Percentiles rank a stretch among this genome's conserved stretches.
Conservation (phyloP, 2,797 vertebrate species). For the Podarcis lilfordi region DNA sequence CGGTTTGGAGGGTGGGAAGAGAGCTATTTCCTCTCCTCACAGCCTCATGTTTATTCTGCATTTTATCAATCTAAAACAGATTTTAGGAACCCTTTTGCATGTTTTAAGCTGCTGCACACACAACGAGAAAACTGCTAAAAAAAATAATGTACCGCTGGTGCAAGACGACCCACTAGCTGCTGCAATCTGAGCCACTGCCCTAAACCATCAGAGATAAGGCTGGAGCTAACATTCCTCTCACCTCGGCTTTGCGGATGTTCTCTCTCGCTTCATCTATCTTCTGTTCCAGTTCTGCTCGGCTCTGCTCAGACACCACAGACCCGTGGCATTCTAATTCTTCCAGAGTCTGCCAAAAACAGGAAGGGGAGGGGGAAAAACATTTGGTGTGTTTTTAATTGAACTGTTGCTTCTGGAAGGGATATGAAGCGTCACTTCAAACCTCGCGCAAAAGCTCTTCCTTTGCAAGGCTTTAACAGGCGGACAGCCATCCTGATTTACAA, state of each 20-base stretch:
- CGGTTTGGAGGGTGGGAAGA: not conserved
- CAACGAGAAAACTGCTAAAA: not conserved
- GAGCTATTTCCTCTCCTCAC: not conserved
- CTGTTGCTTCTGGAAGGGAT: not conserved
- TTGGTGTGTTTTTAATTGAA: not conserved
- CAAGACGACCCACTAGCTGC: not conserved
- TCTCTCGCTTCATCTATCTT: conserved; percentile 95
- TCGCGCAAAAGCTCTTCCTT: not conserved
- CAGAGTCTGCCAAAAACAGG: conserved; percentile 80
- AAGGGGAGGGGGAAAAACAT: not conserved
- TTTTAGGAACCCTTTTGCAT: not conserved
- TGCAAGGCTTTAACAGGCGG: not conserved
- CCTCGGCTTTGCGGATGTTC: conserved; percentile 95
- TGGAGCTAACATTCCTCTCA: conserved; percentile 55
- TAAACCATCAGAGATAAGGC: not conserved
- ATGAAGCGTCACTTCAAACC: not conserved
- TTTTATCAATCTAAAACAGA: not conserved
- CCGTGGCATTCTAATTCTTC: conserved; percentile 93
- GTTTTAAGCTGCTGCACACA: not conserved
- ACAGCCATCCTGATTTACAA: not conserved
- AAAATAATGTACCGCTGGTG: not conserved
- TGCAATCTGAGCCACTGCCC: not conserved
- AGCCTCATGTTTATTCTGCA: not conserved
- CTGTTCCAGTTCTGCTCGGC: conserved; percentile 89
- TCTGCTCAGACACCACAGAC: conserved; percentile 87